Percentiles rank a stretch among this genome's conserved stretches.
phyloP scores from a whole-genome alignment of 64 coral and sea anemone species.

The Platygyra sinensis region DNA sequence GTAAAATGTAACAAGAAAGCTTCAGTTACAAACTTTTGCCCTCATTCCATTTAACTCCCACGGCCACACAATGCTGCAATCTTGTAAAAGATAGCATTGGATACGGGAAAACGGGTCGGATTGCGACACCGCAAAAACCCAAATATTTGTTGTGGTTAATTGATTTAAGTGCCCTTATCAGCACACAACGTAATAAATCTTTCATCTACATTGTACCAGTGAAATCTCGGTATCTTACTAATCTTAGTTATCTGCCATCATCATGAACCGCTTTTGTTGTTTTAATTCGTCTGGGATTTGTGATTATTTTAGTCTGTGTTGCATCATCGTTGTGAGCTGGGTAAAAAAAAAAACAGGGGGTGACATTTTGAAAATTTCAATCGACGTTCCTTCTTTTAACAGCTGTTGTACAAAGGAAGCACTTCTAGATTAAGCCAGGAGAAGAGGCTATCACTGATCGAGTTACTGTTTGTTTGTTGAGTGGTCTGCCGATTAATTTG shows the following conservation, averaged over 20 bases:
- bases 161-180: background rate
- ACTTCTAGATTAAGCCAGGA: background rate
- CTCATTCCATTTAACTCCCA: background rate
- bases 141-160: background rate
- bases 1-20: no score
- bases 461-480: constrained; percentile 7
- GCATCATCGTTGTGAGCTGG: background rate
- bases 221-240: constrained; percentile 12
- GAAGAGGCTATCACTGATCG: background rate
- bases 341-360: no score
- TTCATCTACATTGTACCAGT: no score
- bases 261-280: background rate
- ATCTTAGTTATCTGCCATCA: background rate
- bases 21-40: no score
- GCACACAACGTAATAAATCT: constrained; percentile 7
- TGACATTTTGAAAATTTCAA: background rate
- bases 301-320: background rate
- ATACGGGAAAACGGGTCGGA: background rate
- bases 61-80: background rate
- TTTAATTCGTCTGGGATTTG: background rate
- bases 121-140: background rate
- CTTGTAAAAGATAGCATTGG: background rate
- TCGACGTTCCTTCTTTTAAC: background rate
- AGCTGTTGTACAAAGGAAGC: constrained; percentile 28
- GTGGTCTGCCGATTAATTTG: background rate